These are phyloP conservation scores for Cabera pusaria DNA, from an alignment of 2,888 invertebrate genomes.

Conservation along the genomic window DNA sequence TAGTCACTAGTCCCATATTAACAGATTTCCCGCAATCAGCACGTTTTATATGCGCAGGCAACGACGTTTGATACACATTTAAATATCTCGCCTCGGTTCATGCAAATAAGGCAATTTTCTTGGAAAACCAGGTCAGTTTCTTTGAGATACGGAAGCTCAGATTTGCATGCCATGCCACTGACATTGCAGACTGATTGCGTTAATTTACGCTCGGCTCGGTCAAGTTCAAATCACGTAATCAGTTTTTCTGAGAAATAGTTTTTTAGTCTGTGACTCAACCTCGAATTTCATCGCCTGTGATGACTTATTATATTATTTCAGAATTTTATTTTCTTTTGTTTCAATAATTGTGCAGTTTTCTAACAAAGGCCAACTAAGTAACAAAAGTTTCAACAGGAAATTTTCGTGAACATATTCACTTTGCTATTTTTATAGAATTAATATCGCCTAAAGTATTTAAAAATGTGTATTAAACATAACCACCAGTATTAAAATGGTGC, in stretches of 20 bases:
- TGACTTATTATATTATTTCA: too few species aligned
- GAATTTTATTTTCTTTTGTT: too few species aligned
- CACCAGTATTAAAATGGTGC: too few species aligned
- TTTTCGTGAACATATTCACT: too few species aligned
- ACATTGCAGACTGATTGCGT: constrained; percentile 36
- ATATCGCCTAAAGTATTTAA: too few species aligned
- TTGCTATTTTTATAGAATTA: too few species aligned
- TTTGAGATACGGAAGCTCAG: constrained; percentile 52
- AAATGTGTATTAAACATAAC: too few species aligned
- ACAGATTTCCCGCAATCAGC: constrained; percentile 1
- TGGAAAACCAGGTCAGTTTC: constrained; percentile 63
- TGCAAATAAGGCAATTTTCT: constrained; percentile 65
- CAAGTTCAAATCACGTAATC: constrained; percentile 31
- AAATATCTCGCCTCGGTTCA: constrained; percentile 42
- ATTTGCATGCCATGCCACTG: constrained; percentile 39
- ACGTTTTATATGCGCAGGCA: constrained; percentile 10
- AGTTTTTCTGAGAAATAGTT: constrained; percentile 13
- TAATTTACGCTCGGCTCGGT: constrained; percentile 36
- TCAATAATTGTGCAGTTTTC: too few species aligned
- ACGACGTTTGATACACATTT: constrained; percentile 38
- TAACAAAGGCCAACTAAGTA: too few species aligned
- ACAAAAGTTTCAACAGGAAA: too few species aligned
- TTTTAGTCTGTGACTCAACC: constrained; percentile 4
- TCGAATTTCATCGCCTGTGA: too few species aligned
- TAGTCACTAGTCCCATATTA: too few species aligned